These are phyloP conservation scores for Amiota communis DNA, from an alignment of 2,888 invertebrate genomes.

Conservation along the genomic window DNA sequence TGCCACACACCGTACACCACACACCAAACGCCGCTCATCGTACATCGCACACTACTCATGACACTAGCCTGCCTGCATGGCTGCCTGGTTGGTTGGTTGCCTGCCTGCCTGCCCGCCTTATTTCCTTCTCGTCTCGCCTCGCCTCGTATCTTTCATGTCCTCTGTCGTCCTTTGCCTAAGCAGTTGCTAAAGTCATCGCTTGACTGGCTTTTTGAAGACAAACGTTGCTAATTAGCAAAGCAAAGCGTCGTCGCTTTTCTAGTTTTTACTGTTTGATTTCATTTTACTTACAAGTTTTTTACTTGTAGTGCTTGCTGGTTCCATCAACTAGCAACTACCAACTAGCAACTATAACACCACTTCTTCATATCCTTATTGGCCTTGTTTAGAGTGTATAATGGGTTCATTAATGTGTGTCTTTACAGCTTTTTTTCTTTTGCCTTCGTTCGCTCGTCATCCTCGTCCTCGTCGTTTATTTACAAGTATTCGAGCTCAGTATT, in stretches of 20 bases:
- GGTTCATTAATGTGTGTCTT: conserved; percentile 6
- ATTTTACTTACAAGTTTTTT: conserved; percentile 31
- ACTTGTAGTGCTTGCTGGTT: conserved; percentile 11
- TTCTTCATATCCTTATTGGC: conserved; percentile 14
- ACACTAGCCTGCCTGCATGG: too few species aligned
- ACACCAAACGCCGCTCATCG: too few species aligned
- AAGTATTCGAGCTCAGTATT: too few species aligned
- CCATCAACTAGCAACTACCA: not conserved
- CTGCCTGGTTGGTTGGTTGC: not conserved
- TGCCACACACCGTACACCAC: too few species aligned
- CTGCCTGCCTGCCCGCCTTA: not conserved
- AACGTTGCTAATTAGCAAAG: conserved; percentile 29
- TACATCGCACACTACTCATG: too few species aligned
- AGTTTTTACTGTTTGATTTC: conserved; percentile 25
- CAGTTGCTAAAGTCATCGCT: not conserved
- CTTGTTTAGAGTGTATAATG: conserved; percentile 9
- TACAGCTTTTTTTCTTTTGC: not conserved
- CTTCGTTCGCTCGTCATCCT: too few species aligned
- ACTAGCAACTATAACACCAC: not conserved
- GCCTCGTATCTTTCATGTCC: not conserved
- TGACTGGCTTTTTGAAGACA: conserved; percentile 9
- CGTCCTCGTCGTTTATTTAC: not conserved
- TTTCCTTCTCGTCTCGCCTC: not conserved
- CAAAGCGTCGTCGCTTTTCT: not conserved
- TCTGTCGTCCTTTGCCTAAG: not conserved